phyloP scores from a whole-genome alignment of 2,888 invertebrate species.

The Gortyna flavago region DNA sequence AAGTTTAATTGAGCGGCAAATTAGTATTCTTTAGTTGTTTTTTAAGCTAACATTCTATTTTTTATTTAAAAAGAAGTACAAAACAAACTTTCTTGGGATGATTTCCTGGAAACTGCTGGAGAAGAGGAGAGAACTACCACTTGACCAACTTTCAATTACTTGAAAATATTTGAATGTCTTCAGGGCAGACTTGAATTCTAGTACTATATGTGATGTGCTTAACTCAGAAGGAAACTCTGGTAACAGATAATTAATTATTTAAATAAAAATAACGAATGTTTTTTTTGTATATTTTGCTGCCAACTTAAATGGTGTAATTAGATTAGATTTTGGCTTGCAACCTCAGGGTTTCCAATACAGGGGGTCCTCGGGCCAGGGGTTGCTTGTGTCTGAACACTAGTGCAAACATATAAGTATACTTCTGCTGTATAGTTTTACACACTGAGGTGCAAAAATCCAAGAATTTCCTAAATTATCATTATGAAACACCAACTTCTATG shows the following conservation, averaged over 20 bases:
- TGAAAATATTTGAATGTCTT: neutral
- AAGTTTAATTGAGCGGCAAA: constrained; percentile 12
- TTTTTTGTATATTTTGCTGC: too few species aligned
- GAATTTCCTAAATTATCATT: neutral
- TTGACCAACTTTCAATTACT: neutral
- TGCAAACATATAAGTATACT: neutral
- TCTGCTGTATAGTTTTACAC: neutral
- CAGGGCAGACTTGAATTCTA: neutral
- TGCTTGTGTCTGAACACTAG: neutral
- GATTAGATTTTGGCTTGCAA: too few species aligned
- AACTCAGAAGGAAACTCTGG: neutral
- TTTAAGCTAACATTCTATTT: neutral
- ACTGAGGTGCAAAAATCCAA: neutral
- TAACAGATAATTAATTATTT: neutral
- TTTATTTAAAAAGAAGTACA: neutral
- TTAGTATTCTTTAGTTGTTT: neutral
- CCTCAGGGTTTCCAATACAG: neutral
- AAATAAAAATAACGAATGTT: neutral
- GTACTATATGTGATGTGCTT: too few species aligned
- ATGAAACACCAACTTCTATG: neutral
- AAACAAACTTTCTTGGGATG: neutral
- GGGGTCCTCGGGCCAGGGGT: neutral
- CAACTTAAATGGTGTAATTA: neutral
- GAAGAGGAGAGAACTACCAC: neutral
- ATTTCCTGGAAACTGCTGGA: neutral